These are phyloP conservation scores for Podarcis cretensis DNA, from an alignment of 2,113 vertebrate genomes.

Conservation along the genomic window DNA sequence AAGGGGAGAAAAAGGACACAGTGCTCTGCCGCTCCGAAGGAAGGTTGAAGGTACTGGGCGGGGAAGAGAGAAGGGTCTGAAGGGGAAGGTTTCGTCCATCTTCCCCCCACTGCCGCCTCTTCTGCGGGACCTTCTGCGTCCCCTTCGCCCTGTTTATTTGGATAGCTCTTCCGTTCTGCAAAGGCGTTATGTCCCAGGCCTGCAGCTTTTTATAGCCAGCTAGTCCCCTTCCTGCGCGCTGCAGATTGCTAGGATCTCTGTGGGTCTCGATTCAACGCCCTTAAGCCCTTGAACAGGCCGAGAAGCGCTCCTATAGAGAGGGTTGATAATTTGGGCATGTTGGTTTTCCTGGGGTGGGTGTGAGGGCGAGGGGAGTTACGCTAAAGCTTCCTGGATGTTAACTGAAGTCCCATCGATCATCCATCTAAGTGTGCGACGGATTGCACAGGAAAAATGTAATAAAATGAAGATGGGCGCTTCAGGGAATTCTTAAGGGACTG, in stretches of 20 bases:
- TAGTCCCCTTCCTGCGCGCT: conserved; percentile 12
- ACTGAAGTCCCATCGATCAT: neutral
- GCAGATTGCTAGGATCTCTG: neutral
- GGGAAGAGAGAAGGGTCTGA: too few relatives aligned
- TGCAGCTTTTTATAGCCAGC: conserved; percentile 54
- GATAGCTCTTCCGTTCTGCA: conserved; percentile 60
- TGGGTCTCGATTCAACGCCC: neutral
- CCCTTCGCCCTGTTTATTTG: conserved; percentile 76
- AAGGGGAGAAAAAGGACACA: too few relatives aligned
- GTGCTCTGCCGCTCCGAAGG: too few relatives aligned
- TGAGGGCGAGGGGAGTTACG: too few relatives aligned
- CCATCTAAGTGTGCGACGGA: neutral
- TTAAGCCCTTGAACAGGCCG: too few relatives aligned
- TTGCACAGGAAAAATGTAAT: neutral
- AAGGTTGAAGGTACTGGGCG: neutral
- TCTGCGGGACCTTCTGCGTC: conserved; percentile 64
- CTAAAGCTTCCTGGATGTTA: too few relatives aligned
- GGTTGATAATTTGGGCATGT: too few relatives aligned
- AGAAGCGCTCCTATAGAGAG: too few relatives aligned
- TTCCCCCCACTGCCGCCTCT: neutral
- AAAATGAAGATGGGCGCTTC: neutral
- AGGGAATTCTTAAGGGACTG: neutral
- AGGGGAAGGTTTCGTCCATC: neutral
- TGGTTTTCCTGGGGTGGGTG: neutral
- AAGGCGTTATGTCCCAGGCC: conserved; percentile 10